Conservation (phyloP, 1,140 invertebrate species). For the Vanessa tameamea region DNA sequence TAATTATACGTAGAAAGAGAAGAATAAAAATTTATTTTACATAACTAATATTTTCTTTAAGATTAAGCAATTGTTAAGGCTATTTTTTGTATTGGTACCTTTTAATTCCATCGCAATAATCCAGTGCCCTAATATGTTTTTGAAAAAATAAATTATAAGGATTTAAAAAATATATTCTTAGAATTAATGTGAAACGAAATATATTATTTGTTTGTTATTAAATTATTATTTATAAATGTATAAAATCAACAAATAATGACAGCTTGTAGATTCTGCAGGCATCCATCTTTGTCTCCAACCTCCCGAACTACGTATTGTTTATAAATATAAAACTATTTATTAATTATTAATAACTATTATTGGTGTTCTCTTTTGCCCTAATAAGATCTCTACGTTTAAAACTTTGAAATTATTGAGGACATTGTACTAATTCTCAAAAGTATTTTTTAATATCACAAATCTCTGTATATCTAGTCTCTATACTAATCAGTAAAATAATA, state of each 20-base stretch:
- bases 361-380: constrained; percentile 76
- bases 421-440: constrained; percentile 73
- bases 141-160: neutral
- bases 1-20: constrained; percentile 24
- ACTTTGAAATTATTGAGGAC: constrained; percentile 71
- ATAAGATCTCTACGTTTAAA: constrained; percentile 68
- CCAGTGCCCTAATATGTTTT: neutral
- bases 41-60: constrained; percentile 7
- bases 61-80: constrained; percentile 10
- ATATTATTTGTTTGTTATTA: no score
- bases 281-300: constrained; percentile 48
- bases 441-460: constrained; percentile 79
- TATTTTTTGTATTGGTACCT: constrained; percentile 1
- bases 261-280: constrained; percentile 4
- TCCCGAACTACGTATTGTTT: constrained; percentile 51
- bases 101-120: constrained; percentile 5
- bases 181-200: neutral
- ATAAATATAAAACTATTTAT: constrained; percentile 56
- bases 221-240: neutral
- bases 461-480: constrained; percentile 71
- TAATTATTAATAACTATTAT: constrained; percentile 61
- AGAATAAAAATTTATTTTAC: constrained; percentile 24
- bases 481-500: constrained; percentile 37
- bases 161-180: neutral
- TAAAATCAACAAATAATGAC: neutral